Base-by-base conservation (phyloP, 2,113 vertebrate genomes). In the Salminus brasiliensis region DNA sequence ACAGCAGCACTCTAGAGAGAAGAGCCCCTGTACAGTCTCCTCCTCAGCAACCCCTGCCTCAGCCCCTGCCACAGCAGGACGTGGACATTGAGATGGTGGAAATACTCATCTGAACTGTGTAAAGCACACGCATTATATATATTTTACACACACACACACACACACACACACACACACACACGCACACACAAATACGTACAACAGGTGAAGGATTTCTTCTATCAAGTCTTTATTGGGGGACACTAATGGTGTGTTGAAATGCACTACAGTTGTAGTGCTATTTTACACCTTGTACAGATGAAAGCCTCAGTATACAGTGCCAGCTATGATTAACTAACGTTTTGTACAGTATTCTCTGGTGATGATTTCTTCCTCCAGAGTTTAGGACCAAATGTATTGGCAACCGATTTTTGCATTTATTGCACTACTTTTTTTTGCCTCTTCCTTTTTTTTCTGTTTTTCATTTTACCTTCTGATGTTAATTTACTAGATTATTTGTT, bases 41-140 rank as follows among this genome's bases (percentile, higher is more conserved):
- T 74, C 52, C 80, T 0, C 91, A 88, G 53, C 91, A 91, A 72
- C 69, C 88, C 7, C 89, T 87, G 45, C 36, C 81, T 0, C 91
- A 88, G 29, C 45, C 53, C 0, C 9, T 76, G 16, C 21, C 49
- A 18, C 92, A 91, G n/a, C 91, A 91, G 68, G 93, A 94, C 18
- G 74, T 91, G 43, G 93, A 94, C 83, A 89, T 53, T 1, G 93
- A 94, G 77, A 91, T 94, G 89, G 92, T 94, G 80, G 93, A 94
- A 85, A 94, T 94, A 80, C 93, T 94, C 72, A 94, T 94, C 85
- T 94, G 88, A 93, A 81, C 55, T 43, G 32, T 21, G 12, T 60
- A 21, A 76, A 67, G 69, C 7, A 25, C 52, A 27, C 29, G 15
- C 3, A 49, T n/a, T 1, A 74, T 23, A 23, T 29, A 53, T 25